Base-by-base conservation (phyloP, 2,888 invertebrate species). In the Acanthosepion lycidas region DNA sequence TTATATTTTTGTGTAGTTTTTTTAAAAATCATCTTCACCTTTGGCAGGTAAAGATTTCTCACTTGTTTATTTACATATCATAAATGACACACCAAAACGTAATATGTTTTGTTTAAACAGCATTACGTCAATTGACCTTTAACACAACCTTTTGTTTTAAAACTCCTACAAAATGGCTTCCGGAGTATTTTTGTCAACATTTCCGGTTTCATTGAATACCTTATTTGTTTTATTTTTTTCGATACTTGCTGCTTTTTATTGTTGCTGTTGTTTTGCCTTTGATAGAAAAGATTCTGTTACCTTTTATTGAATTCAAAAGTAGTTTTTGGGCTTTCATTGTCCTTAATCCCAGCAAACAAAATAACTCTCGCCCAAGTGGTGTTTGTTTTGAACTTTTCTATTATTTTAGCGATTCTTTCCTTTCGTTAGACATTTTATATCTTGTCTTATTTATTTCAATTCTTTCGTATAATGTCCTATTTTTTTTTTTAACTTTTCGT, bases 101-200 rank as follows among this genome's bases (percentile, higher is more conserved):
- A 15, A 12, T 26, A 64, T 78, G 78, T 78, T 78, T 59, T 59
- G 59, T 59, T 78, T 18, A n/a, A 78, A 78, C 78, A n/a, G 12
- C n/a, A 78, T 78, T 78, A 78, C n/a, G n/a, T 78, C 78, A 78
- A n/a, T 78, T 78, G 78, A 78, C 78, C n/a, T 78, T 78, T n/a
- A 78, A 33, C 15, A 12, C n/a, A 78, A 78, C n/a, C 26, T 78
- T 78, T n/a, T 78, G 78, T 78, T n/a, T n/a, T 78, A 15, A 78
- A n/a, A 78, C 78, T 78, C 78, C n/a, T 78, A 33, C n/a, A 78
- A 78, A 78, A 78, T 78, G n/a, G 78, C 78, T 78, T 78, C 78
- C 78, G n/a, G 78, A 78, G n/a, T 12, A 78, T 78, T 59, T 42
- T 59, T 59, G 59, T 20, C 59, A 59, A 59, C 59, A 59, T 59